Base-by-base conservation (phyloP, 2,113 vertebrate genomes). In the Pangasianodon hypophthalmus region DNA sequence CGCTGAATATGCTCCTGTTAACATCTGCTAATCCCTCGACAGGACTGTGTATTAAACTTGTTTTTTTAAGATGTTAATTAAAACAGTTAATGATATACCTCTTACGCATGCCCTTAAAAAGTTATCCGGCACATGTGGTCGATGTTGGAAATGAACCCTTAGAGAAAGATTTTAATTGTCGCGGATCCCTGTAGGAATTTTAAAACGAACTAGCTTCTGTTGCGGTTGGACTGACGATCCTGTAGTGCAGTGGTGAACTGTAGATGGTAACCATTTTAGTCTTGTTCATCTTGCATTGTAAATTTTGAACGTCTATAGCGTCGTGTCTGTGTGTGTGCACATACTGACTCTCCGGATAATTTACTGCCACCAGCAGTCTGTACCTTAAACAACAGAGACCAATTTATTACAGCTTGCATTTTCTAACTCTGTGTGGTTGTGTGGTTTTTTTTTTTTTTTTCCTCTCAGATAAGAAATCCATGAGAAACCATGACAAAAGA, bases 311-410 rank as follows among this genome's bases (percentile, higher is more conserved):
- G 96, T 97, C 96, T 94, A 97, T 96, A 96, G 91, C 92, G 89
- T 96, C 95, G 96, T 97, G 96, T 96, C 95, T 96, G 95, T 90
- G 87, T 90, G 93, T 90, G 93, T 93, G 91, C 93, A 92, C 87
- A 93, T 93, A 93, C 69, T 84, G 89, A 96, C 97, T 96, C 95
- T 95, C 97, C 95, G 96, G 97, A 96, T 95, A 95, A 96, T 58
- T 94, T 96, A 96, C 97, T 97, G 97, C 97, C 97, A 97, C 96
- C 97, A 97, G 97, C 97, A 96, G 96, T 97, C 95, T 96, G 95
- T 97, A 96, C 96, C 96, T 97, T 95, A 96, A 97, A 97, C 97
- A 96, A 97, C 97, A 96, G 85, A 97, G 97, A 97, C 96, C 95
- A 95, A 97, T 98, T 97, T 97, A 97, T 96, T 92, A 93, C 88